These are phyloP conservation scores for Encarsia formosa DNA, from an alignment of 2,888 invertebrate genomes.

Conservation along the genomic window DNA sequence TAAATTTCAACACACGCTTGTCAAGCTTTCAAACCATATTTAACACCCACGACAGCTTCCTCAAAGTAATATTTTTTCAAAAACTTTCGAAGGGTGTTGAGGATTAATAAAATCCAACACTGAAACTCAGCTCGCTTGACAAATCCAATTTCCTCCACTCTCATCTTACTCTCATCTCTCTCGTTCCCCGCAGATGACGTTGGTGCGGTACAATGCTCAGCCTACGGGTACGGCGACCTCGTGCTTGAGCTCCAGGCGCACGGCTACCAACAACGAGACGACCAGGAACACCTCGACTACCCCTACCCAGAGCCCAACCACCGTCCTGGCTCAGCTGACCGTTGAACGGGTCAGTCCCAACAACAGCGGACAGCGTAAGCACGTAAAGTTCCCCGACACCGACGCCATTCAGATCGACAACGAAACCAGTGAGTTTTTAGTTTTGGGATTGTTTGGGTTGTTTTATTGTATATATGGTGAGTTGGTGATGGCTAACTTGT, in stretches of 20 bases:
- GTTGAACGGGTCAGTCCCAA: slow-evolving; percentile 37
- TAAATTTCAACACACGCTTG: no score
- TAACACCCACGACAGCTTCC: no score
- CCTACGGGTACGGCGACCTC: slow-evolving; percentile 55
- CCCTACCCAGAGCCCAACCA: slow-evolving; percentile 57
- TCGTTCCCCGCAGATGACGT: slow-evolving; percentile 48
- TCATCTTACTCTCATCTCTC: no score
- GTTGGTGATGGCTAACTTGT: no score
- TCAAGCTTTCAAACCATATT: no score
- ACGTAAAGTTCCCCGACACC: slow-evolving; percentile 68
- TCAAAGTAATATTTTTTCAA: no score
- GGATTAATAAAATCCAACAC: no score
- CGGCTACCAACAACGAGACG: slow-evolving; percentile 52
- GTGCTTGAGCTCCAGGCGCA: slow-evolving; percentile 48
- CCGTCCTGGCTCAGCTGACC: slow-evolving; percentile 33
- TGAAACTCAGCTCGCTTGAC: no score
- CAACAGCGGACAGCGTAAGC: slow-evolving; percentile 57
- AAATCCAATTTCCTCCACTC: no score
- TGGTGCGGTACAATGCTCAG: slow-evolving; percentile 56
- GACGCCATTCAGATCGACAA: background rate
- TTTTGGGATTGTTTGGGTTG: background rate
- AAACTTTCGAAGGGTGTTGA: no score
- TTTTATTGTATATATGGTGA: background rate
- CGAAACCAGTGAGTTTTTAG: background rate
- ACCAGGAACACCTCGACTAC: slow-evolving; percentile 49